A percentile compares a stretch with the other conserved stretches of the same genome.
phyloP scores from a whole-genome alignment of 1,140 invertebrate species.

The Camponotus floridanus region DNA sequence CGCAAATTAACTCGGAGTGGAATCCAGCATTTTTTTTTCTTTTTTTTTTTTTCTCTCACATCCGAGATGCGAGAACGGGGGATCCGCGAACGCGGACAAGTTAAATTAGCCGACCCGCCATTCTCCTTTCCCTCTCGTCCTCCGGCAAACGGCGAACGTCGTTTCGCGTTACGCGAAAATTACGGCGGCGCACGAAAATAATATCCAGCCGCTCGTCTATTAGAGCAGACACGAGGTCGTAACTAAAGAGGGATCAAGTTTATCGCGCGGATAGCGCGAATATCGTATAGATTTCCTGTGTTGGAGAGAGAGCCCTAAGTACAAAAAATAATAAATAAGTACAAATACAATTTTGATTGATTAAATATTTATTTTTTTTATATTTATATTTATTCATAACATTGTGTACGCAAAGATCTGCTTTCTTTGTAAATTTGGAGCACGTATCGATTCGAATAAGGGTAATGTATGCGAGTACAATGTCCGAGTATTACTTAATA shows the following conservation, averaged over 20 bases:
- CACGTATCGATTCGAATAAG: not conserved
- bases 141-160: not conserved
- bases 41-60: slow-evolving; percentile 5
- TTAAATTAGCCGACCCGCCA: slow-evolving; percentile 64
- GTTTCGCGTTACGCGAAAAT: slow-evolving; percentile 16
- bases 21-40: not conserved
- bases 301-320: not conserved
- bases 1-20: slow-evolving; percentile 69
- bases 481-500: not conserved
- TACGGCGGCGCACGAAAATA: slow-evolving; percentile 10
- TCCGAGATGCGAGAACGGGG: slow-evolving; percentile 15
- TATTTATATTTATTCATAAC: not conserved
- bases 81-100: slow-evolving; percentile 56
- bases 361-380: not conserved
- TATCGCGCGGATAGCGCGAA: not conserved
- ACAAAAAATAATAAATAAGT: not conserved
- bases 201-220: slow-evolving; percentile 28
- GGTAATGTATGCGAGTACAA: not conserved
- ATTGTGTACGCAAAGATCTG: not conserved
- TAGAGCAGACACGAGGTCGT: not conserved
- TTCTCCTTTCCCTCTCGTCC: not conserved
- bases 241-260: not conserved
- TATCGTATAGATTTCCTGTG: not conserved
- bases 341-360: not conserved
- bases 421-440: not conserved